Conservation (phyloP, 2,797 vertebrate genomes). For the Anguilla anguilla region DNA sequence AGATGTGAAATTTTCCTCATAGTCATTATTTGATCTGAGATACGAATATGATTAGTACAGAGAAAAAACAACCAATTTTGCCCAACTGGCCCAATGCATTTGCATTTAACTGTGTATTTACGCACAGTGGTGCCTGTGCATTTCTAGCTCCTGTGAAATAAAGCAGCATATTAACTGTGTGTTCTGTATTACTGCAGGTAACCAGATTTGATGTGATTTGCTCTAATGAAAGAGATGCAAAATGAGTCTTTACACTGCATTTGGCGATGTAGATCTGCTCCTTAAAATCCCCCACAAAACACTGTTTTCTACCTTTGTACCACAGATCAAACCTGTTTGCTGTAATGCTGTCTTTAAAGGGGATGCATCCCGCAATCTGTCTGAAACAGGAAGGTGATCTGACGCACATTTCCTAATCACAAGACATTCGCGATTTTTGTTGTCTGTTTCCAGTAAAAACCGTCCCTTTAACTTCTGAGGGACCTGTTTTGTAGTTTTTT, state of each 20-base stretch:
- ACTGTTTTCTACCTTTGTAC: constrained; percentile 16
- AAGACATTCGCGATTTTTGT: constrained; percentile 65
- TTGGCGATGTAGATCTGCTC: not conserved
- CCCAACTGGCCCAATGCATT: no score
- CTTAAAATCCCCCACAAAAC: not conserved
- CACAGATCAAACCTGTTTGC: constrained; percentile 19
- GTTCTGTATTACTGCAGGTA: not conserved
- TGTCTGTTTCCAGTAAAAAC: constrained; percentile 54
- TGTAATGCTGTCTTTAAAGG: constrained; percentile 44
- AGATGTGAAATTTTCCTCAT: no score
- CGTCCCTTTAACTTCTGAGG: constrained; percentile 26
- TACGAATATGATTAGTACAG: no score
- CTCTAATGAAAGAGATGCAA: constrained; percentile 71
- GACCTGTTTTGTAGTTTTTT: constrained; percentile 26
- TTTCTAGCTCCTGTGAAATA: not conserved
- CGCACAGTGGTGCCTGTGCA: not conserved
- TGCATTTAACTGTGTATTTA: no score
- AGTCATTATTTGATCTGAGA: no score
- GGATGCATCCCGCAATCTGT: constrained; percentile 60
- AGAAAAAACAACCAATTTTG: no score
- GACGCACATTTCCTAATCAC: constrained; percentile 72
- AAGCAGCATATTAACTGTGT: no score
- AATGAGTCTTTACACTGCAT: constrained; percentile 61
- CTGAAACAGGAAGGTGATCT: constrained; percentile 71
- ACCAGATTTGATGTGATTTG: constrained; percentile 44